These are phyloP conservation scores for Dynastes hyllus DNA, from an alignment of 2,888 invertebrate genomes.

Conservation along the genomic window DNA sequence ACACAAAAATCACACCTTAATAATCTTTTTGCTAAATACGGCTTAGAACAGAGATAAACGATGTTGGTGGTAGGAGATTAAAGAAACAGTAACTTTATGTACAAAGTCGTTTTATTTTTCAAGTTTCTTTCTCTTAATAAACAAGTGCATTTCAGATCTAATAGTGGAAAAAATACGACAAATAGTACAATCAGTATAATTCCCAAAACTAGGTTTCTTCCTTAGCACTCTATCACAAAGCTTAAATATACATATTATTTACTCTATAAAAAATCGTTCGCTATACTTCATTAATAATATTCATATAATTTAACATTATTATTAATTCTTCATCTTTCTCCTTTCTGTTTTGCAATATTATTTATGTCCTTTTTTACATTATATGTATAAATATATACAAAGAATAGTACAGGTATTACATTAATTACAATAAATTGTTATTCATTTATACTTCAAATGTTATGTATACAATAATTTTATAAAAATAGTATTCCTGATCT, in stretches of 20 bases:
- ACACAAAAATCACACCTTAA: too few species aligned
- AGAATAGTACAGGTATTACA: conserved; percentile 23
- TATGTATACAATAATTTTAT: conserved; percentile 28
- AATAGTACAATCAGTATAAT: conserved; percentile 46
- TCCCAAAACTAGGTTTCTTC: conserved; percentile 49
- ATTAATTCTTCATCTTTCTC: neutral
- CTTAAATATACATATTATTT: conserved; percentile 39
- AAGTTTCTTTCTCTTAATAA: conserved; percentile 9
- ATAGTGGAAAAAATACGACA: conserved; percentile 47
- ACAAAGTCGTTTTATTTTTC: conserved; percentile 40
- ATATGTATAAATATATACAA: conserved; percentile 23
- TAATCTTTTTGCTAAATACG: too few species aligned
- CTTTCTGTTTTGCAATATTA: neutral
- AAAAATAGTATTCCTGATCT: conserved; percentile 41
- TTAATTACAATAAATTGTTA: neutral
- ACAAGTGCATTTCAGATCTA: conserved; percentile 50
- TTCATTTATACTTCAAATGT: conserved; percentile 19
- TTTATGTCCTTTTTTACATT: neutral
- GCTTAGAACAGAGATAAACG: too few species aligned
- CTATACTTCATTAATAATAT: conserved; percentile 12
- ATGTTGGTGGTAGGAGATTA: neutral
- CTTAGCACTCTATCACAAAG: conserved; percentile 50
- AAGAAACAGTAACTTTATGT: conserved; percentile 17
- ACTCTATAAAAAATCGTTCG: conserved; percentile 48
- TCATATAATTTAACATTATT: conserved; percentile 21